Evolutionary conservation across 1,140 invertebrate species (phyloP).

Genomic region (Anagrus nilaparvatae): DNA sequence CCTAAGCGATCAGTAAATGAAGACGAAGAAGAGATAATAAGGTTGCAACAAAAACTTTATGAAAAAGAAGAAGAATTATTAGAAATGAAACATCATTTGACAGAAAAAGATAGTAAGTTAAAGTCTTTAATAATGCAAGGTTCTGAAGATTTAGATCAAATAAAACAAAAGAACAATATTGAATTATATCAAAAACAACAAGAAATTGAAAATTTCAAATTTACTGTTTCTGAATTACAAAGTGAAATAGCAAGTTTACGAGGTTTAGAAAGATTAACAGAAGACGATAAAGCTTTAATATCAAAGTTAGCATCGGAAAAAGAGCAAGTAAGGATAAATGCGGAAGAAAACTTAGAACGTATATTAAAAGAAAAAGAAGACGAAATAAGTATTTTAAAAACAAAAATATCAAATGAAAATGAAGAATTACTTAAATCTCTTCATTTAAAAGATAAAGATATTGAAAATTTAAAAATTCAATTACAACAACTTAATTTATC

Average conservation of each 20-base stretch:
- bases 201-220: constrained; percentile 22
- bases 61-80: constrained; percentile 21
- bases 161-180: constrained; percentile 21
- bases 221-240: constrained; percentile 17
- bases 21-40: neutral
- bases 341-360: constrained; percentile 15
- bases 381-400: constrained; percentile 22
- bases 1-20: neutral
- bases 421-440: constrained; percentile 19
- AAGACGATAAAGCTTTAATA: constrained; percentile 21
- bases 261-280: constrained; percentile 19
- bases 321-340: constrained; percentile 20
- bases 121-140: too few species aligned
- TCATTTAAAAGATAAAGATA: constrained; percentile 18
- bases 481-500: constrained; percentile 16
- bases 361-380: constrained; percentile 23
- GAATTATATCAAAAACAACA: constrained; percentile 27
- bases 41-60: constrained; percentile 1
- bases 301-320: constrained; percentile 25
- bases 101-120: constrained; percentile 26
- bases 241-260: constrained; percentile 17
- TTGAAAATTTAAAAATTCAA: constrained; percentile 24
- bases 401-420: constrained; percentile 19
- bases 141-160: constrained; percentile 22
- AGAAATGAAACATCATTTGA: constrained; percentile 18